phyloP scores from a whole-genome alignment of 1,140 invertebrate species.

The Arion vulgaris region DNA sequence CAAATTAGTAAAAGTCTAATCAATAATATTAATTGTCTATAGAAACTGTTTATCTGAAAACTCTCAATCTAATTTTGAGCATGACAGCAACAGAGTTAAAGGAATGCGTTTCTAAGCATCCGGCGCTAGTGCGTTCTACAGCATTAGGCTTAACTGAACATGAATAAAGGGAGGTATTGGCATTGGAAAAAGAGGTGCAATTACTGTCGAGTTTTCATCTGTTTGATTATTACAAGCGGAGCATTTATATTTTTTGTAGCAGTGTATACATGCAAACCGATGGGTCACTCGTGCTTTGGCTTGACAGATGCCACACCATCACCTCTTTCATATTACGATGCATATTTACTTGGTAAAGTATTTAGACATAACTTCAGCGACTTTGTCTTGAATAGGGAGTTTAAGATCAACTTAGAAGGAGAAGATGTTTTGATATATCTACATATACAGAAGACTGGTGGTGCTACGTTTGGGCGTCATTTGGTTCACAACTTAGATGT shows the following conservation, averaged over 20 bases:
- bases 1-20: background rate
- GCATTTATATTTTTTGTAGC: slow-evolving; percentile 2
- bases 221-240: background rate
- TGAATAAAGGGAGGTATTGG: background rate
- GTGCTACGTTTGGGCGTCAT: slow-evolving; percentile 94
- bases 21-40: background rate
- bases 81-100: background rate
- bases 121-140: background rate
- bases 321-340: background rate
- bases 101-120: background rate
- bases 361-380: slow-evolving; percentile 24
- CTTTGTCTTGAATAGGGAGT: background rate
- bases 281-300: slow-evolving; percentile 11
- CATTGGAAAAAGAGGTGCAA: background rate
- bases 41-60: background rate
- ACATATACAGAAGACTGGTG: slow-evolving; percentile 96
- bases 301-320: background rate
- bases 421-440: slow-evolving; percentile 96
- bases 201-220: slow-evolving; percentile 15
- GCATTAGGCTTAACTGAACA: background rate
- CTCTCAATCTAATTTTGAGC: background rate
- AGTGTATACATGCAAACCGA: slow-evolving; percentile 14
- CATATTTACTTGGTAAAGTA: slow-evolving; percentile 1
- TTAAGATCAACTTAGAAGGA: slow-evolving; percentile 22
- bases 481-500: slow-evolving; percentile 93